phyloP scores from a whole-genome alignment of 1,140 invertebrate species.

The Calliphora vicina region DNA sequence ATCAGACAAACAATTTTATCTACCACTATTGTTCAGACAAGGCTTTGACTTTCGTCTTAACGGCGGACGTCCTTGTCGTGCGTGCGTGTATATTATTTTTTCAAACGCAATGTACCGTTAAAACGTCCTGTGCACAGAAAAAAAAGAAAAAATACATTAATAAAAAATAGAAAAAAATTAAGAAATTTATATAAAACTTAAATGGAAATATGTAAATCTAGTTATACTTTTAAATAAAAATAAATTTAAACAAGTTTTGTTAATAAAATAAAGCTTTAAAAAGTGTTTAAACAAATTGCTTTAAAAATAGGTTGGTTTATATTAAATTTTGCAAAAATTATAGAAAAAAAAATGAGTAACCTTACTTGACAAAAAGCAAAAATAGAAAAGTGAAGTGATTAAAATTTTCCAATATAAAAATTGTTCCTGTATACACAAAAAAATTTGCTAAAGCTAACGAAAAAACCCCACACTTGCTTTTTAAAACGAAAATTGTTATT shows the following conservation, averaged over 20 bases:
- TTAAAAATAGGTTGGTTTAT: background rate
- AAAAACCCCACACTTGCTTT: too few species aligned
- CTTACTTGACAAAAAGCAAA: background rate
- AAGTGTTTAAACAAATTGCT: too few species aligned
- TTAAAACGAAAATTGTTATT: too few species aligned
- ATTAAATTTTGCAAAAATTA: background rate
- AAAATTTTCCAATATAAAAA: background rate
- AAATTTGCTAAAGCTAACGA: background rate
- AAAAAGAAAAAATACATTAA: background rate
- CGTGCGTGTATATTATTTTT: constrained; percentile 37
- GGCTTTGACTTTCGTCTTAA: constrained; percentile 50
- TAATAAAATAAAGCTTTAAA: background rate
- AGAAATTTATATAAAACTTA: constrained; percentile 13
- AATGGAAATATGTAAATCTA: background rate
- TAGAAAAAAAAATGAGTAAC: background rate
- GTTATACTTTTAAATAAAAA: background rate
- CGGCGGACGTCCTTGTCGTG: constrained; percentile 56
- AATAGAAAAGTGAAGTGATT: background rate
- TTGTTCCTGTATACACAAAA: background rate
- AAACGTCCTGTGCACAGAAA: background rate
- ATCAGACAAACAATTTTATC: background rate
- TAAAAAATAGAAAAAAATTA: background rate
- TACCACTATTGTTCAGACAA: constrained; percentile 42
- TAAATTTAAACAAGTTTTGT: background rate
- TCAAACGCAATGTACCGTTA: constrained; percentile 24